Conservation (phyloP, 2,113 vertebrate species). For the Nymphicus hollandicus region DNA sequence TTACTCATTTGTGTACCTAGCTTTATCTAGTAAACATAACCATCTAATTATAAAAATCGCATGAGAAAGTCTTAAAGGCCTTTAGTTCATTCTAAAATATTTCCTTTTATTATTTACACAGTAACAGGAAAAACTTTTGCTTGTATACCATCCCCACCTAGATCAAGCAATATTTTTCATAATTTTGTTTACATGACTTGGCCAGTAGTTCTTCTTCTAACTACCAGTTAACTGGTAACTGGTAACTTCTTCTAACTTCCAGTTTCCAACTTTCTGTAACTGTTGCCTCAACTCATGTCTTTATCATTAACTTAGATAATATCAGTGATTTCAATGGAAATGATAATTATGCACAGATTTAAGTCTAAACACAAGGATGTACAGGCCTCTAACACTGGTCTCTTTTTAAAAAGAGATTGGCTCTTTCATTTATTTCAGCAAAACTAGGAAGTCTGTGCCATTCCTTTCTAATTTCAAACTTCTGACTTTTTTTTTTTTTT, state of each 20-base stretch:
- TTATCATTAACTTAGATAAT: background rate
- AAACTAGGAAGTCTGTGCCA: background rate
- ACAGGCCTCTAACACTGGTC: accelerated
- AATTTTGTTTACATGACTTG: background rate
- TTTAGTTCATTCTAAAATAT: background rate
- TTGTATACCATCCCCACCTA: background rate
- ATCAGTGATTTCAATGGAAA: background rate
- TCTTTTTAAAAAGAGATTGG: background rate
- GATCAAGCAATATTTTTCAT: background rate
- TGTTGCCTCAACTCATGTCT: background rate
- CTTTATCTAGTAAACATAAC: background rate
- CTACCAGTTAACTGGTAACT: too few relatives aligned
- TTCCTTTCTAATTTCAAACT: background rate
- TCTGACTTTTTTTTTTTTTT: background rate
- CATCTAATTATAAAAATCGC: background rate
- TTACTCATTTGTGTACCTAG: background rate
- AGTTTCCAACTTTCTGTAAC: background rate
- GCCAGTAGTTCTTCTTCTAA: background rate
- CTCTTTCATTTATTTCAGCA: background rate
- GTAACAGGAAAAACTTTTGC: background rate
- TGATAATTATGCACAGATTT: background rate
- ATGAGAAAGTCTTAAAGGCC: background rate
- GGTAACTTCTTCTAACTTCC: background rate
- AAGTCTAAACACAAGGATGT: background rate
- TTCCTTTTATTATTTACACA: background rate